These are phyloP conservation scores for Corythornis vintsioides DNA, from an alignment of 2,113 vertebrate genomes.

Conservation along the genomic window DNA sequence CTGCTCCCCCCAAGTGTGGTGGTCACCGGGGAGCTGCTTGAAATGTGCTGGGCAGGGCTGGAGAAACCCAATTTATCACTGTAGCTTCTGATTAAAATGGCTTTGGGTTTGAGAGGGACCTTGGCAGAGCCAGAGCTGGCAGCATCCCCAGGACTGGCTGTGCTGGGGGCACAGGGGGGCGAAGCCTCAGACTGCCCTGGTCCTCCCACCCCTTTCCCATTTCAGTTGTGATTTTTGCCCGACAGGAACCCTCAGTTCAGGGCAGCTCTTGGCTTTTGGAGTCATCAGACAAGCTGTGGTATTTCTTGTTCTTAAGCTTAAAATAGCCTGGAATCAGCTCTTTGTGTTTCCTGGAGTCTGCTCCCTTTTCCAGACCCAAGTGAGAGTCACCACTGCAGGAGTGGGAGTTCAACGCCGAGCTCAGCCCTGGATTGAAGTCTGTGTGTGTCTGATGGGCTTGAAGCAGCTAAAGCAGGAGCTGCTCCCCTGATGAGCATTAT, in stretches of 20 bases:
- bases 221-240: not conserved
- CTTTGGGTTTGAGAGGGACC: not conserved
- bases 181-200: fast-evolving
- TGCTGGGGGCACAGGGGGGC: not conserved
- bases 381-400: not conserved
- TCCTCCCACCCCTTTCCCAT: not conserved
- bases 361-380: not conserved
- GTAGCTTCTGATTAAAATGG: not conserved
- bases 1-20: not conserved
- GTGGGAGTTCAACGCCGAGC: not conserved
- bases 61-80: not conserved
- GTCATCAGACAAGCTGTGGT: not conserved
- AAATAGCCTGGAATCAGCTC: not conserved
- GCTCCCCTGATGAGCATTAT: not conserved
- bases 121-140: not conserved
- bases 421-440: not conserved
- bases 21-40: not conserved
- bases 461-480: not conserved
- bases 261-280: not conserved
- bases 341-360: not conserved
- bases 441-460: not conserved
- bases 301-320: slow-evolving; percentile 21
- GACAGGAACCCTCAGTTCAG: not conserved
- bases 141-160: fast-evolving
- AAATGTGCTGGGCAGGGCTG: not conserved